These are phyloP conservation scores for Lanius ludovicianus DNA, from an alignment of 2,113 vertebrate genomes.

Conservation along the genomic window DNA sequence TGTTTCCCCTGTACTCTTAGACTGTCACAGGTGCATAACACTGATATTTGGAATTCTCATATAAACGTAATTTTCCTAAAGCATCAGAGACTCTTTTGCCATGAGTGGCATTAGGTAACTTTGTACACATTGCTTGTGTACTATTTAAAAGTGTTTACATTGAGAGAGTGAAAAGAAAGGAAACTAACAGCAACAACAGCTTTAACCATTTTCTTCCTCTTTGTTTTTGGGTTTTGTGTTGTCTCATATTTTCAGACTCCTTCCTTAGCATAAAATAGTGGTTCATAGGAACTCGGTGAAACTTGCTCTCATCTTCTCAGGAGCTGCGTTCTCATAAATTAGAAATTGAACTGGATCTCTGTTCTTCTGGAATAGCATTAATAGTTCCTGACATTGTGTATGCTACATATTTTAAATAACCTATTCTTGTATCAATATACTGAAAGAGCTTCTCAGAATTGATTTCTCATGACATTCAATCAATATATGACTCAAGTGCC, in stretches of 20 bases:
- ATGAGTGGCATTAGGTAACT: neutral
- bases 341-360: neutral
- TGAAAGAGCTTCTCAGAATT: neutral
- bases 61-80: neutral
- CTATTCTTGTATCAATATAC: neutral
- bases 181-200: neutral
- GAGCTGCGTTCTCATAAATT: neutral
- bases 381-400: neutral
- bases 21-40: neutral
- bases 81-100: neutral
- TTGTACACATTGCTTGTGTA: neutral
- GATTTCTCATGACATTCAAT: neutral
- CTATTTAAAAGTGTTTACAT: neutral
- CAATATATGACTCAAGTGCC: neutral
- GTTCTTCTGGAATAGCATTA: neutral
- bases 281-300: neutral
- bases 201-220: neutral
- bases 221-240: neutral
- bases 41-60: neutral
- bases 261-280: neutral
- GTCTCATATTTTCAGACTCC: neutral
- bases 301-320: neutral
- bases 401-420: neutral
- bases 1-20: neutral
- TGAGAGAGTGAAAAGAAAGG: neutral